Evolutionary conservation across 2,113 vertebrate genomes (phyloP).

Genomic region (Parotia lawesii): DNA sequence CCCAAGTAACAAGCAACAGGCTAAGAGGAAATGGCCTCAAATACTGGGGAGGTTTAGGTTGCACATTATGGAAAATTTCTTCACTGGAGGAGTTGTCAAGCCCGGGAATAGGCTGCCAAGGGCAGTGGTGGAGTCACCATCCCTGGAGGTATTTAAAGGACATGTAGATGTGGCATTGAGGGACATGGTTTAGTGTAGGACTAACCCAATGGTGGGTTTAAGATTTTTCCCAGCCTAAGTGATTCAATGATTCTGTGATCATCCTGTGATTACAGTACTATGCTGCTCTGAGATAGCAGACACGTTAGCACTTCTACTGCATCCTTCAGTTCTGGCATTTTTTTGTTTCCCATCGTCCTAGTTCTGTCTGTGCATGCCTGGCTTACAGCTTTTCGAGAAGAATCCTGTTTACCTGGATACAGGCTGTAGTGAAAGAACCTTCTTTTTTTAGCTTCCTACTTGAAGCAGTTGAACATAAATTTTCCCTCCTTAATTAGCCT

Average conservation of each 20-base stretch:
- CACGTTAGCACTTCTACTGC: accelerated
- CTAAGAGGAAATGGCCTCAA: neutral
- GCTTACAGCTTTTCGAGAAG: neutral
- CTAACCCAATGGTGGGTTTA: neutral
- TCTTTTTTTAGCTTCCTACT: neutral
- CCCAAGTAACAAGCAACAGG: no score
- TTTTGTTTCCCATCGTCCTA: neutral
- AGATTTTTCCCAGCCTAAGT: neutral
- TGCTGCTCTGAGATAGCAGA: neutral
- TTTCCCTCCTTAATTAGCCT: neutral
- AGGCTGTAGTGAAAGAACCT: neutral
- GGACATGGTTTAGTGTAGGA: neutral
- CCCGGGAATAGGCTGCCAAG: neutral
- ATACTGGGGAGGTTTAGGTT: neutral
- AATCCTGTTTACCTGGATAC: neutral
- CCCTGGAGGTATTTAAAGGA: neutral
- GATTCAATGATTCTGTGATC: neutral
- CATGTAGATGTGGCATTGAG: neutral
- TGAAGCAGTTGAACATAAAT: neutral
- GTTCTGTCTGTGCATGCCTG: neutral
- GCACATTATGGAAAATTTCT: neutral
- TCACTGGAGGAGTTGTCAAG: neutral
- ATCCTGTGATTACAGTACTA: neutral
- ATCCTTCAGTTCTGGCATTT: neutral
- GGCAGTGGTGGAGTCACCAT: neutral